phyloP scores from a whole-genome alignment of 2,113 vertebrate species.

The Jacana jacana region DNA sequence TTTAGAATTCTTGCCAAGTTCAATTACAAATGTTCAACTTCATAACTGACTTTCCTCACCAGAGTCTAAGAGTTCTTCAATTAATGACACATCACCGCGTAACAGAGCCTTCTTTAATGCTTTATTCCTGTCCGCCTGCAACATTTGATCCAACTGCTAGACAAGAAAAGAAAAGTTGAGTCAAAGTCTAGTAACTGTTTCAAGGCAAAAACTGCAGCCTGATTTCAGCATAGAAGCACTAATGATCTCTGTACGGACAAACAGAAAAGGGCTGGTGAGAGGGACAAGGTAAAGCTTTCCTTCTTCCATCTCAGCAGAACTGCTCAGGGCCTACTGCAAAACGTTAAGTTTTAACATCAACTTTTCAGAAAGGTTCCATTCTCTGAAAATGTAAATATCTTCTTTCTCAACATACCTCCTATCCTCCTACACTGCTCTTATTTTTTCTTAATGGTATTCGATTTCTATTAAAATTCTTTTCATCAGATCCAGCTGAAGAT shows the following conservation, averaged over 20 bases:
- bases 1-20: not conserved
- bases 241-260: not conserved
- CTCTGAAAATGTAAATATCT: not conserved
- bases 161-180: conserved; percentile 2
- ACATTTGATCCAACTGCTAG: conserved; percentile 50
- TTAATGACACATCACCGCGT: conserved; percentile 73
- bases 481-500: not conserved
- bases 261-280: accelerated
- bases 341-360: not conserved
- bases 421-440: not conserved
- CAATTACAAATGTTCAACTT: not conserved
- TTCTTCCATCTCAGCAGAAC: not conserved
- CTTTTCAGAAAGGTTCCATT: not conserved
- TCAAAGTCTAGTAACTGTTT: not conserved
- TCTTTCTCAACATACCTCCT: not conserved
- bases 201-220: not conserved
- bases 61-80: conserved; percentile 82
- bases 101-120: conserved; percentile 83
- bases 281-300: not conserved
- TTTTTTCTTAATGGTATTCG: not conserved
- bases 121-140: conserved; percentile 59
- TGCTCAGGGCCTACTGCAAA: not conserved
- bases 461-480: not conserved
- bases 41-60: conserved; percentile 64
- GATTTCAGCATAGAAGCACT: not conserved